Conservation (phyloP, 2,888 invertebrate genomes). For the Spilosoma lubricipeda region DNA sequence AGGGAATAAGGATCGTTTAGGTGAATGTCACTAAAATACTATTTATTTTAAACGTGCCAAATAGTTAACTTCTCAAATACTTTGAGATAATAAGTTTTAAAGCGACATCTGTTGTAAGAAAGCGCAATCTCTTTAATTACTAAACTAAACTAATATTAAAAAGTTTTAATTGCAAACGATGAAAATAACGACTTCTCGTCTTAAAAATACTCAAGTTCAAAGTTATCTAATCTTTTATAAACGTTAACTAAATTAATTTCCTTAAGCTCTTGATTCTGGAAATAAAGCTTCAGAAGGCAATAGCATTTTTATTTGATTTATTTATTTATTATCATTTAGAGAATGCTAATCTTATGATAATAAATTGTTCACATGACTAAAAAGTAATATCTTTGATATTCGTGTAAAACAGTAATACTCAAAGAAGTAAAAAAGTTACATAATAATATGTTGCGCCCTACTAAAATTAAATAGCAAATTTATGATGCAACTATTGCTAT, state of each 20-base stretch:
- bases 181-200: conserved; percentile 11
- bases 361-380: neutral
- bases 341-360: neutral
- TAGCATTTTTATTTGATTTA: neutral
- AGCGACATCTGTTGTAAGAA: conserved; percentile 40
- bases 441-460: conserved; percentile 11
- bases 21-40: neutral
- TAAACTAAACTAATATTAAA: conserved; percentile 11
- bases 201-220: conserved; percentile 8
- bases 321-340: neutral
- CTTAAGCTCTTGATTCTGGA: neutral
- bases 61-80: conserved; percentile 9
- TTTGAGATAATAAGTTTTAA: neutral
- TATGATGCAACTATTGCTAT: neutral
- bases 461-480: conserved; percentile 16
- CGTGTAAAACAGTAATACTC: neutral
- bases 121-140: conserved; percentile 15
- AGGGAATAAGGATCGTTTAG: neutral
- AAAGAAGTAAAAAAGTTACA: neutral
- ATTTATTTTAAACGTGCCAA: conserved; percentile 19
- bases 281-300: neutral
- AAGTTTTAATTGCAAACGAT: conserved; percentile 19
- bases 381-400: neutral
- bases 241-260: neutral
- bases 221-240: conserved; percentile 6